Percentiles rank a stretch among this genome's conserved stretches.
phyloP scores from a whole-genome alignment of 2,113 vertebrate genomes.

The Rhombomys opimus region DNA sequence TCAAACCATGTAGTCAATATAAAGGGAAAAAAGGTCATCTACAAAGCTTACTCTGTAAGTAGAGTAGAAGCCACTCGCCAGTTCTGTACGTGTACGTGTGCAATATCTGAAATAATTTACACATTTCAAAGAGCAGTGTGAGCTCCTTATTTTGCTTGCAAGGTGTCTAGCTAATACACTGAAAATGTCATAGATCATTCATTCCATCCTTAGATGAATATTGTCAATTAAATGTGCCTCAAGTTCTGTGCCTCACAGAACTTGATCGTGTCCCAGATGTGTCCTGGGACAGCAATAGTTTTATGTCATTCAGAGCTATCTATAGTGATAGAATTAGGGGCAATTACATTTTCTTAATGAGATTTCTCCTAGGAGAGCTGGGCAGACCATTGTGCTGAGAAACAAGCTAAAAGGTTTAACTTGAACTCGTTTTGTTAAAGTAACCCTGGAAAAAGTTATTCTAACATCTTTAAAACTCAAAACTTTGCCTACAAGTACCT shows the following conservation, averaged over 20 bases:
- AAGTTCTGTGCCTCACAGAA: not conserved
- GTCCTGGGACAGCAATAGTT: conserved; percentile 70
- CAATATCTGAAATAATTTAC: not conserved
- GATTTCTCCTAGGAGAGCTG: conserved; percentile 72
- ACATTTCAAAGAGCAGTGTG: not conserved
- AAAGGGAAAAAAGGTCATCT: not conserved
- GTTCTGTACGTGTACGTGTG: too few relatives aligned
- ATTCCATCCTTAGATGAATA: conserved; percentile 54
- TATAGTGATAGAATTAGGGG: conserved; percentile 76
- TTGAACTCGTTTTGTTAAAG: not conserved
- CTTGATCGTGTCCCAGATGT: conserved; percentile 46
- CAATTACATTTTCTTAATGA: conserved; percentile 83
- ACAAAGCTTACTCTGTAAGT: not conserved
- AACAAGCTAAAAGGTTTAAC: conserved; percentile 17
- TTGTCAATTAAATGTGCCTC: conserved; percentile 71
- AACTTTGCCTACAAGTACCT: not conserved
- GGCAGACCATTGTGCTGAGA: conserved; percentile 25
- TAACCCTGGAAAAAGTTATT: not conserved
- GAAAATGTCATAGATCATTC: conserved; percentile 65
- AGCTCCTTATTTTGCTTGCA: not conserved
- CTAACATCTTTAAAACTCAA: conserved; percentile 52
- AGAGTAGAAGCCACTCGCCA: not conserved
- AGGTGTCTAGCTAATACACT: not conserved
- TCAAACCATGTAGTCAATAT: not conserved
- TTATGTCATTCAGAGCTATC: conserved; percentile 66